Conservation (phyloP, 1,140 invertebrate species). For the Cydia splendana region DNA sequence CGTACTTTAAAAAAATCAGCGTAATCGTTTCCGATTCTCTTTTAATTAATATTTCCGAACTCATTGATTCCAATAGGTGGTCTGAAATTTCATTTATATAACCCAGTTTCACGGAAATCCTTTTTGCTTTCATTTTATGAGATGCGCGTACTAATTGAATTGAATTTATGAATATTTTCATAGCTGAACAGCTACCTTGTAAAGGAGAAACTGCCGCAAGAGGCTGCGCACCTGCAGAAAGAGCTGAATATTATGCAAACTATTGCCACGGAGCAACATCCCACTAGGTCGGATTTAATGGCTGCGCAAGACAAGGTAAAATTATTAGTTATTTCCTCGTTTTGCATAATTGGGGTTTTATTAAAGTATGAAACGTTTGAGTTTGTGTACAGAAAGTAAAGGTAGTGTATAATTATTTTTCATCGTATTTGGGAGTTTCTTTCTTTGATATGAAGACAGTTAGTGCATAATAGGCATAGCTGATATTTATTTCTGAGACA, state of each 20-base stretch:
- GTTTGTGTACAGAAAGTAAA: background rate
- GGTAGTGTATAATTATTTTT: no score
- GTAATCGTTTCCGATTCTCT: background rate
- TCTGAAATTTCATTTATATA: slow-evolving; percentile 25
- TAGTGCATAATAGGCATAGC: no score
- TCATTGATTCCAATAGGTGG: background rate
- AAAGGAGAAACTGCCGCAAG: slow-evolving; percentile 89
- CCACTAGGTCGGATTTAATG: slow-evolving; percentile 85
- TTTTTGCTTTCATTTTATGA: slow-evolving; percentile 25
- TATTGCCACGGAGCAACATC: slow-evolving; percentile 84
- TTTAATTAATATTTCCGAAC: background rate
- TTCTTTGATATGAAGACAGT: no score
- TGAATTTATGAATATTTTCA: slow-evolving; percentile 40
- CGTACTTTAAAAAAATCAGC: background rate
- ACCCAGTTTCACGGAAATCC: slow-evolving; percentile 7
- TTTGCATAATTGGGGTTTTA: slow-evolving; percentile 10
- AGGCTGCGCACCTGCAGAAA: slow-evolving; percentile 82
- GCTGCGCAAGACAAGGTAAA: slow-evolving; percentile 83
- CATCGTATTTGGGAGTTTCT: no score
- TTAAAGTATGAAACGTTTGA: background rate
- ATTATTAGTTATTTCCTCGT: slow-evolving; percentile 8
- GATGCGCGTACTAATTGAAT: slow-evolving; percentile 23
- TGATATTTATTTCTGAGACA: no score
- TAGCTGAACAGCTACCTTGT: slow-evolving; percentile 86
- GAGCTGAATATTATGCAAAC: slow-evolving; percentile 85